Evolutionary conservation across 2,113 vertebrate species (phyloP), one percentile per base, ranked within the genome.

Genomic region (Saguinus imperator): DNA sequence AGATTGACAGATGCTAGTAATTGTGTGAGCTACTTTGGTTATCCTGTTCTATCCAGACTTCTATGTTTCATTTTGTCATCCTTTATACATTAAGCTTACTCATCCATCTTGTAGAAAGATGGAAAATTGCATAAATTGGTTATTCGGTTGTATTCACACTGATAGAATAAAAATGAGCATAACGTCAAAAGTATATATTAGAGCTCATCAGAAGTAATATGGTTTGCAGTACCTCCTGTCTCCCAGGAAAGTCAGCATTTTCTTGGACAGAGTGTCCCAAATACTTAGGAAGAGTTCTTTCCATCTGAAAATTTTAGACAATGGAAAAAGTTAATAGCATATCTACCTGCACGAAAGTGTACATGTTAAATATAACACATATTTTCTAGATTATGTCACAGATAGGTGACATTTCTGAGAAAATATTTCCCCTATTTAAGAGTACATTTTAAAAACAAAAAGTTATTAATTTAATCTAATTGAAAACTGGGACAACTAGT

Each of bases 51-150:
- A 66, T 85, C 45, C 90, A 97, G 76, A 92, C 43, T 66, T 87
- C 86, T 87, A 5, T 68, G 81, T 94, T 97, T 95, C 94, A 95
- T 92, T 97, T 95, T 89, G 90, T 85, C 76, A 90, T 94, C 61
- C 68, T 96, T 84, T 94, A 85, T 84, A 79, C 80, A 94, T 96
- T 95, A 94, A 85, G n/a, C 92, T 75, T 81, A 94, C n/a, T 94
- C 84, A 97, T 64, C 87, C 80, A 92, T 97, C 93, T 96, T 94
- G 52, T 64, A 57, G 94, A 94, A 98, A 93, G 90, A 94, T 83
- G 61, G 87, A 92, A 98, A 98, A 98, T 98, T 98, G 77, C 93
- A 79, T 92, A 97, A 98, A 94, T 96, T 89, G 87, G 58, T 61
- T 97, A 96, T 98, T 97, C 35, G 0, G 75, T 81, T 93, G n/a